These are phyloP conservation scores for Drosophila longiperda DNA, from an alignment of 2,888 invertebrate genomes.

Conservation along the genomic window DNA sequence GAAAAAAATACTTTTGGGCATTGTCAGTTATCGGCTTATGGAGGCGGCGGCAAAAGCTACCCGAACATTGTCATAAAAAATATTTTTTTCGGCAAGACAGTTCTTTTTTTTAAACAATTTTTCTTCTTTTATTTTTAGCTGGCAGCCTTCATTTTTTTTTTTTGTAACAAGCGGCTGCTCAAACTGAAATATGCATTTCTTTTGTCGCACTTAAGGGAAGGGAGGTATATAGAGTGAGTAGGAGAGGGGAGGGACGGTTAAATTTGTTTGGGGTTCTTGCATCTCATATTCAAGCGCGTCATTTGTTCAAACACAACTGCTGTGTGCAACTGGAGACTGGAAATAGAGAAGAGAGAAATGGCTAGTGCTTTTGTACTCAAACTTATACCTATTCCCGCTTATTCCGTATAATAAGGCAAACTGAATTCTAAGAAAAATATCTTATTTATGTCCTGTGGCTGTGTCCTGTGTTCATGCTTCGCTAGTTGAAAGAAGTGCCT, in stretches of 20 bases:
- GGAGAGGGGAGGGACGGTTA: neutral
- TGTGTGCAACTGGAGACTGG: constrained; percentile 32
- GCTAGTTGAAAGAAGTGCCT: constrained; percentile 39
- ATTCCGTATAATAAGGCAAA: constrained; percentile 39
- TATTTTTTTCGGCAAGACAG: constrained; percentile 46
- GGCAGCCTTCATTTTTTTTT: constrained; percentile 9
- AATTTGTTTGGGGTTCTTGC: constrained; percentile 8
- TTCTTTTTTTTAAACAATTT: constrained; percentile 10
- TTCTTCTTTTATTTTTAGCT: neutral
- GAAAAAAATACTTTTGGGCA: constrained; percentile 72
- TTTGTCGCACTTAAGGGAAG: constrained; percentile 51
- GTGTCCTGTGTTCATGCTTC: constrained; percentile 60
- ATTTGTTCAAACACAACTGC: constrained; percentile 66
- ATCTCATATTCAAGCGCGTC: constrained; percentile 50
- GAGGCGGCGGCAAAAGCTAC: constrained; percentile 22
- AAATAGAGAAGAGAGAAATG: constrained; percentile 43
- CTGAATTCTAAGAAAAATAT: constrained; percentile 70
- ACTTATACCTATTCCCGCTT: neutral
- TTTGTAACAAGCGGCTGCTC: constrained; percentile 55
- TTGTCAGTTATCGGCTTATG: constrained; percentile 77
- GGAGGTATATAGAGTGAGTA: neutral
- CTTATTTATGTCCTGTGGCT: constrained; percentile 80
- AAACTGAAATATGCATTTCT: constrained; percentile 75
- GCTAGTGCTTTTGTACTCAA: constrained; percentile 7
- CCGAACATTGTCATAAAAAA: constrained; percentile 76